Evolutionary conservation across 2,113 vertebrate species (phyloP).

Genomic region (Microtus oregoni): DNA sequence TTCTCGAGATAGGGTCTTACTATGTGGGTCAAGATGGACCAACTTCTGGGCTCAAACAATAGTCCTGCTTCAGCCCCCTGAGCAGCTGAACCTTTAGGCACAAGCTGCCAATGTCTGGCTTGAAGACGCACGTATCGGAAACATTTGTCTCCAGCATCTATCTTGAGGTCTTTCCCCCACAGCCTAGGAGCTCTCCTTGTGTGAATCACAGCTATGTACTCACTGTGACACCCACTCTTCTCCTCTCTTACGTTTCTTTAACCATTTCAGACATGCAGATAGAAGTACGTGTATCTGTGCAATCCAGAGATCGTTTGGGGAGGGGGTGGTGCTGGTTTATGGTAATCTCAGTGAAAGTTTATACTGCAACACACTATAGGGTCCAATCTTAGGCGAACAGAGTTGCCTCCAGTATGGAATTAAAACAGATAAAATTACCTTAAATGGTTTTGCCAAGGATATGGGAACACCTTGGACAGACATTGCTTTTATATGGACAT

Average conservation of each 20-base stretch:
- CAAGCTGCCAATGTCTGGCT: background rate
- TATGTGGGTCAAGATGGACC: background rate
- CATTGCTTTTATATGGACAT: constrained; percentile 12
- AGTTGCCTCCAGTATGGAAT: constrained; percentile 32
- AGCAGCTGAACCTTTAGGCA: background rate
- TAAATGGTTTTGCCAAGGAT: constrained; percentile 46
- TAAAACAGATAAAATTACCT: constrained; percentile 12
- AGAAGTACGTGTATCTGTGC: background rate
- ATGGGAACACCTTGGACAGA: constrained; percentile 19
- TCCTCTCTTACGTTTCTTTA: background rate
- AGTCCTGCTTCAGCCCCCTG: background rate
- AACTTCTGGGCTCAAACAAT: background rate
- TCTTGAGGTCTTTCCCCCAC: background rate
- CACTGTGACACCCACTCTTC: background rate
- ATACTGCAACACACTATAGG: background rate
- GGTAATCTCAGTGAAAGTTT: background rate
- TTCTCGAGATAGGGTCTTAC: background rate
- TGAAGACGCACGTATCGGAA: background rate
- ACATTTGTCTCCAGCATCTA: background rate
- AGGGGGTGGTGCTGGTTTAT: background rate
- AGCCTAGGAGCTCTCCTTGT: background rate
- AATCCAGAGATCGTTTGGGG: background rate
- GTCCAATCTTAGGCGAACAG: constrained; percentile 26
- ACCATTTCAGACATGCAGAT: background rate
- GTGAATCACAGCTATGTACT: background rate